phyloP scores from a whole-genome alignment of 2,888 invertebrate genomes.

The Alloplasta piceator region DNA sequence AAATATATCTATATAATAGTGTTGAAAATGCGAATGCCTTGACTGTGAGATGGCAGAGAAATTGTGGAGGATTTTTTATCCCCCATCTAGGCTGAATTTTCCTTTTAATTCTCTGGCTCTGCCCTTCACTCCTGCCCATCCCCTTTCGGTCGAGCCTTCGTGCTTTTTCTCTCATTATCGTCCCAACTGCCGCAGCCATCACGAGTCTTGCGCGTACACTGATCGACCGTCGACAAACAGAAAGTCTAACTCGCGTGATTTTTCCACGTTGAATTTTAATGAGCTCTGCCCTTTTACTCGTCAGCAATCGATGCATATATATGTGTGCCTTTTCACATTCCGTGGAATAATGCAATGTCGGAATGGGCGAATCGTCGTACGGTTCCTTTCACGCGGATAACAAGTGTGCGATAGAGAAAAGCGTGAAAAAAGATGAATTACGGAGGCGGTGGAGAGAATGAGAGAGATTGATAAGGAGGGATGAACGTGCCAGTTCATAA shows the following conservation, averaged over 20 bases:
- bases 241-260: too few species aligned
- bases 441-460: slow-evolving; percentile 1
- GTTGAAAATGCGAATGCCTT: slow-evolving; percentile 29
- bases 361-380: slow-evolving; percentile 38
- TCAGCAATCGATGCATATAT: not conserved
- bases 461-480: slow-evolving; percentile 27
- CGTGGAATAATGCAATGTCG: slow-evolving; percentile 39
- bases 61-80: slow-evolving; percentile 31
- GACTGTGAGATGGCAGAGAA: slow-evolving; percentile 41
- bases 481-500: slow-evolving; percentile 44
- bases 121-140: slow-evolving; percentile 5
- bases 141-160: slow-evolving; percentile 35
- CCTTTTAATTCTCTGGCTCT: slow-evolving; percentile 48
- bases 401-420: slow-evolving; percentile 26
- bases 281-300: too few species aligned
- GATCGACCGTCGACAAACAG: too few species aligned
- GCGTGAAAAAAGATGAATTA: not conserved
- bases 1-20: not conserved
- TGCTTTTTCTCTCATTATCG: slow-evolving; percentile 62
- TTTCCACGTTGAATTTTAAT: too few species aligned
- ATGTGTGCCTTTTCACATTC: slow-evolving; percentile 6
- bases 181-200: slow-evolving; percentile 36
- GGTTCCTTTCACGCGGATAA: slow-evolving; percentile 54
- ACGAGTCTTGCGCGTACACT: slow-evolving; percentile 16
- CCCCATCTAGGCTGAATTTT: slow-evolving; percentile 19